Evolutionary conservation across 1,140 invertebrate genomes (phyloP), one percentile per base, ranked within the genome.

Genomic region (Pemphigus obesinymphae): DNA sequence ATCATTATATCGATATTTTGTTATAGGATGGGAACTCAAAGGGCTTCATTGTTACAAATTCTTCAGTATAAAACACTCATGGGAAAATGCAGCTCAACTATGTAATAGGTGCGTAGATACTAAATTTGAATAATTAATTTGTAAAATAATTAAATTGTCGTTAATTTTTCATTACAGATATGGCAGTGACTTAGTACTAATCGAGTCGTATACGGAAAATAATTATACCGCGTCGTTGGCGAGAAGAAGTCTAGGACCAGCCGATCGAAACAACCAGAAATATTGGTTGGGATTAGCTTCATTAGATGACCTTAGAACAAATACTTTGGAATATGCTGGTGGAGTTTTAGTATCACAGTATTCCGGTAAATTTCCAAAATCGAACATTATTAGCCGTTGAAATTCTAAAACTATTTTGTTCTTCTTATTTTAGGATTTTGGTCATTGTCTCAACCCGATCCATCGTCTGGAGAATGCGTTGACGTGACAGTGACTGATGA

Each of bases 31-130:
- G 96, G 94, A 95, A 89, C 89, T 96, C 84, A 91, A 92, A 88
- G 95, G 94, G 85, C 91, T 96, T 86, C 91, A 96, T 88, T 97
- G 96, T 89, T 97, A 96, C 88, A 96, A 95, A 91, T 96, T 96
- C 89, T 97, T 97, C 89, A 96, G 95, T 88, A 96, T 97, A 86
- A 93, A 92, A 88, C 95, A 97, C 90, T 97, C 96, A 82, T 97
- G 95, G 95, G 94, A 95, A 89, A 96, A 95, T 89, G 95, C 95
- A 83, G 95, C 94, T 82, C 94, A 96, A 90, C 89, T 97, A 88
- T 97, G 96, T 90, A 93, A 94, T 90, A 94, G 95, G 95, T 97
- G 90, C 37, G 37, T 5, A 3, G 37, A n/a, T n/a, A n/a, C n/a
- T n/a, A n/a, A n/a, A n/a, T n/a, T n/a, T n/a, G n/a, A n/a, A n/a